Evolutionary conservation across 2,888 invertebrate species (phyloP).

Genomic region (Branchellion lobata): DNA sequence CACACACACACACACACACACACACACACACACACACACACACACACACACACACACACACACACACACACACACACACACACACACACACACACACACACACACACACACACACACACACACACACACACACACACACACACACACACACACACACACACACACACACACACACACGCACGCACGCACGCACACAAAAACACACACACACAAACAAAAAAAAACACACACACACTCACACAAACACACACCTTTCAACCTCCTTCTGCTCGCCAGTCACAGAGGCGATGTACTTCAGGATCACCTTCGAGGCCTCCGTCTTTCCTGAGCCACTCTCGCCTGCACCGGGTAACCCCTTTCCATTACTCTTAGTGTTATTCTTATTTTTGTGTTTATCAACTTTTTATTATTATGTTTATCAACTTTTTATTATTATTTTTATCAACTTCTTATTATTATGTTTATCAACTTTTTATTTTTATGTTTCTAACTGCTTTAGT

Average conservation of each 20-base stretch:
- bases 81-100: not conserved
- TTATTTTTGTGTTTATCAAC: too few species aligned
- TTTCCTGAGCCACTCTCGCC: slow-evolving; percentile 94
- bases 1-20: not conserved
- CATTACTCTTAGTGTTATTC: too few species aligned
- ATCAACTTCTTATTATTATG: not conserved
- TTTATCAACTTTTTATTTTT: not conserved
- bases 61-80: not conserved
- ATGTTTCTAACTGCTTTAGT: not conserved
- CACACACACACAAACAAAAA: not conserved
- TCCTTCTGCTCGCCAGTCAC: slow-evolving; percentile 92
- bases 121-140: not conserved
- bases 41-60: not conserved
- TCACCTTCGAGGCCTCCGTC: slow-evolving; percentile 97
- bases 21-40: not conserved
- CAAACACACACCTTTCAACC: slow-evolving; percentile 77
- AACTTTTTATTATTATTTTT: not conserved
- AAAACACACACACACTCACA: not conserved
- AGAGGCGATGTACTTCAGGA: slow-evolving; percentile 93
- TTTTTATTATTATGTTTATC: not conserved
- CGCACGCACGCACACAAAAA: not conserved
- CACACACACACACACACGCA: not conserved
- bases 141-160: not conserved
- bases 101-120: not conserved
- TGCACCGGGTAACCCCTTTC: slow-evolving; percentile 50